These are phyloP conservation scores for Masticophis lateralis DNA, from an alignment of 2,797 vertebrate species.

Conservation along the genomic window DNA sequence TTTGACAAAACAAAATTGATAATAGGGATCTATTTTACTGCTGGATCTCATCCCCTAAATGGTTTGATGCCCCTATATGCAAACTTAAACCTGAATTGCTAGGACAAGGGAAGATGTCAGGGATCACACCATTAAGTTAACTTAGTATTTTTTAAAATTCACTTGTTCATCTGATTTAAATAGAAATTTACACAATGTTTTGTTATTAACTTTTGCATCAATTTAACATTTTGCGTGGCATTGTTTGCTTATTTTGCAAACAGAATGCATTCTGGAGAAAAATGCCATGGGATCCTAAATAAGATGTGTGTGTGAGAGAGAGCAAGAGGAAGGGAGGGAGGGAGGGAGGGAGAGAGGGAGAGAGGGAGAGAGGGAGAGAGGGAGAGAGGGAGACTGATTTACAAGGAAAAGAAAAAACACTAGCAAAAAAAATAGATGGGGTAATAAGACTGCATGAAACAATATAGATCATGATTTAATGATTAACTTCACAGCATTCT, in stretches of 20 bases:
- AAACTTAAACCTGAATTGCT: not conserved
- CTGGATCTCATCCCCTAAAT: not conserved
- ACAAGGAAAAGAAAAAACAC: not conserved
- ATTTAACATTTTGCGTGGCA: not conserved
- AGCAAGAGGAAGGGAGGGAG: too few species aligned
- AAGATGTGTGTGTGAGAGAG: too few species aligned
- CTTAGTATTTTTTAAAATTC: not conserved
- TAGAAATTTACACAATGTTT: not conserved
- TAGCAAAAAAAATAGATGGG: not conserved
- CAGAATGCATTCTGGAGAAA: not conserved
- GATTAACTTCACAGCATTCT: not conserved
- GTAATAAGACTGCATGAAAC: not conserved
- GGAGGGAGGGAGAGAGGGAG: not conserved
- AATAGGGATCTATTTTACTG: not conserved
- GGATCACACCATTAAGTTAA: not conserved
- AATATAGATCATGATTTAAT: not conserved
- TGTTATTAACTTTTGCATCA: not conserved
- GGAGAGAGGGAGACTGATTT: not conserved
- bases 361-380: not conserved
- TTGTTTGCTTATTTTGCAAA: not conserved
- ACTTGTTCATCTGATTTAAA: not conserved
- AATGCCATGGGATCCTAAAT: not conserved
- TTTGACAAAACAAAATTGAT: not conserved
- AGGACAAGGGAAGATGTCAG: not conserved
- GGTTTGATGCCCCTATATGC: not conserved